Evolutionary conservation across 1,140 invertebrate species (phyloP).

Genomic region (Drosophila quadrilineata): DNA sequence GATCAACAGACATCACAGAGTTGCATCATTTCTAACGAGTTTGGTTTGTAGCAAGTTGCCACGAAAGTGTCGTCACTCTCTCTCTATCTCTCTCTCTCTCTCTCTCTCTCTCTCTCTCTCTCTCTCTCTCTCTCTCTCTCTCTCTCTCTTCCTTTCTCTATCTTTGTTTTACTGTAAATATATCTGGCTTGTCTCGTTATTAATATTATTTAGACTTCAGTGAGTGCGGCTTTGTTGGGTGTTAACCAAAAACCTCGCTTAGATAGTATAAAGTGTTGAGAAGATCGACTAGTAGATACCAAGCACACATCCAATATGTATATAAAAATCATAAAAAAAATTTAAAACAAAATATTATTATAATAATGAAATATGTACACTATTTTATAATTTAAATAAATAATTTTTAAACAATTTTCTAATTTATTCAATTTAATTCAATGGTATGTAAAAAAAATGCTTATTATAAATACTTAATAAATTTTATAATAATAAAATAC

Average conservation of each 20-base stretch:
- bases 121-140: not conserved
- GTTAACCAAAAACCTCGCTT: constrained; percentile 22
- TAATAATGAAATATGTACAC: too few relatives aligned
- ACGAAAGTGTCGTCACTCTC: constrained; percentile 2
- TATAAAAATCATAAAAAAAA: too few relatives aligned
- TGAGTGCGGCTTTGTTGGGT: constrained; percentile 1
- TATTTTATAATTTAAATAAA: too few relatives aligned
- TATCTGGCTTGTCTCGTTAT: constrained; percentile 22
- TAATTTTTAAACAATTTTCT: too few relatives aligned
- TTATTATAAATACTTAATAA: too few relatives aligned
- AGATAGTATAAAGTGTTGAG: not conserved
- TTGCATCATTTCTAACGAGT: not conserved
- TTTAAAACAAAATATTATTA: too few relatives aligned
- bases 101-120: not conserved
- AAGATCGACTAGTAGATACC: not conserved
- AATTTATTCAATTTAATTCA: too few relatives aligned
- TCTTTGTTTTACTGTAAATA: constrained; percentile 2
- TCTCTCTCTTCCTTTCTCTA: not conserved
- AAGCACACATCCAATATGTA: too few relatives aligned
- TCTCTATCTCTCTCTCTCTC: not conserved
- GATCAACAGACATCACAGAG: constrained; percentile 7
- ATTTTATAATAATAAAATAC: too few relatives aligned
- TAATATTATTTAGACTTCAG: constrained; percentile 39
- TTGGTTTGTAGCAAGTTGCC: too few relatives aligned
- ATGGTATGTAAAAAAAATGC: too few relatives aligned